Evolutionary conservation across 2,797 vertebrate species (phyloP).

Genomic region (Syngnathus acus): DNA sequence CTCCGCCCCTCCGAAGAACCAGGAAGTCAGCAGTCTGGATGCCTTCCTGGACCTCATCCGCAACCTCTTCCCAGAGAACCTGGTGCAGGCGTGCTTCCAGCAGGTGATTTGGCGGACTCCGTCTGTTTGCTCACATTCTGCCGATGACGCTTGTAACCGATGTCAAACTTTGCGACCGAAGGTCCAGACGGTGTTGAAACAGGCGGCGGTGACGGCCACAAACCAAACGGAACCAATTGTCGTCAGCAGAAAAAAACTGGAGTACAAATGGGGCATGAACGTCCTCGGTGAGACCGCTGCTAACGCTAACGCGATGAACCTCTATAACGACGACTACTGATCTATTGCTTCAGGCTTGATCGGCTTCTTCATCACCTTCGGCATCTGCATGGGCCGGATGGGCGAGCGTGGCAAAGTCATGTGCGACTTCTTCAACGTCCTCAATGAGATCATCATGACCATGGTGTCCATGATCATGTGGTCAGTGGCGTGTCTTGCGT

Average conservation of each 20-base stretch:
- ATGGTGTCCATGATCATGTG: conserved; percentile 84
- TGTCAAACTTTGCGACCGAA: conserved; percentile 24
- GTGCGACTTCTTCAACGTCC: conserved; percentile 81
- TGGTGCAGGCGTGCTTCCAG: conserved; percentile 79
- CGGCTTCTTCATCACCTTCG: conserved; percentile 83
- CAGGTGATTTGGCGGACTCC: conserved; percentile 63
- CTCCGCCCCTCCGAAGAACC: conserved; percentile 40
- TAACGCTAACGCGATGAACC: background rate
- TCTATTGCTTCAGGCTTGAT: conserved; percentile 66
- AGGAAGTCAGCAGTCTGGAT: conserved; percentile 77
- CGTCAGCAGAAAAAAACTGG: conserved; percentile 68
- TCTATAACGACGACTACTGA: no score
- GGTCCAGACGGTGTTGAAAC: conserved; percentile 78
- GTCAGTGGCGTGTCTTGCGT: conserved; percentile 62
- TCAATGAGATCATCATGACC: conserved; percentile 84
- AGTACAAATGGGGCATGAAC: conserved; percentile 82
- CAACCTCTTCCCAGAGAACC: conserved; percentile 80
- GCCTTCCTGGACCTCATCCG: conserved; percentile 78
- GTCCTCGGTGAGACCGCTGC: conserved; percentile 69
- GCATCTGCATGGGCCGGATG: conserved; percentile 80
- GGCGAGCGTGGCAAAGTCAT: conserved; percentile 75
- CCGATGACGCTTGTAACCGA: background rate
- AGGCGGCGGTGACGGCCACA: conserved; percentile 32
- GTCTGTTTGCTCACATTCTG: conserved; percentile 27
- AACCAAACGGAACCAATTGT: conserved; percentile 65